phyloP scores from a whole-genome alignment of 2,888 invertebrate species.

The Leptinotarsa tumamoca region DNA sequence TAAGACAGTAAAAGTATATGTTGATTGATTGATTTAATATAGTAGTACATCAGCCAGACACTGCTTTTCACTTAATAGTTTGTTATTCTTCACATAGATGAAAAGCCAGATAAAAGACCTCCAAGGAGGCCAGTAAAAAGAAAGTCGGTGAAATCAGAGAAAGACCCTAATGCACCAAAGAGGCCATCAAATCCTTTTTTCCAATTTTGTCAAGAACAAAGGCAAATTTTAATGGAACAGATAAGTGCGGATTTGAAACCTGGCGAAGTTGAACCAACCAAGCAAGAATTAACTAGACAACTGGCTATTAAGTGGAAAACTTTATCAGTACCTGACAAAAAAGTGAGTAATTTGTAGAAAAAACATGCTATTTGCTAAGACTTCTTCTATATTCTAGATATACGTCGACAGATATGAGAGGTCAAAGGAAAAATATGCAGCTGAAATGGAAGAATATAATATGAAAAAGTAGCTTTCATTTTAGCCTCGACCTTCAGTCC shows the following conservation, averaged over 20 bases:
- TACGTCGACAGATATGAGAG: constrained; percentile 81
- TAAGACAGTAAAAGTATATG: too few relatives aligned
- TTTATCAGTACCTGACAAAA: constrained; percentile 77
- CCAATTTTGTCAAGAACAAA: constrained; percentile 83
- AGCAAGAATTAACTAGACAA: constrained; percentile 81
- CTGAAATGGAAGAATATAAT: constrained; percentile 78
- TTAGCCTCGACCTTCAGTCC: neutral
- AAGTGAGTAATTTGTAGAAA: constrained; percentile 66
- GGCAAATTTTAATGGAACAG: constrained; percentile 79
- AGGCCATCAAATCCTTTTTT: constrained; percentile 85
- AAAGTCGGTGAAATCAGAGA: constrained; percentile 72
- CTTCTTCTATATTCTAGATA: constrained; percentile 68
- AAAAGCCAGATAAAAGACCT: constrained; percentile 59
- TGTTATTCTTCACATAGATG: constrained; percentile 43
- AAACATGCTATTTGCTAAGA: neutral
- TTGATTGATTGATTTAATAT: too few relatives aligned
- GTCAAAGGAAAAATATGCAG: constrained; percentile 82
- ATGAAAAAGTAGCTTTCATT: constrained; percentile 60
- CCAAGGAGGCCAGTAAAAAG: constrained; percentile 60
- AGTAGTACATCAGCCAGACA: too few relatives aligned
- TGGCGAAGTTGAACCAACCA: constrained; percentile 77
- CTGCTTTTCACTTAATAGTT: neutral
- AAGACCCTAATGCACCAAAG: constrained; percentile 83
- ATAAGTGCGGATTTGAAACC: constrained; percentile 70
- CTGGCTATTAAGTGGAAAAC: constrained; percentile 81